phyloP scores from a whole-genome alignment of 2,888 invertebrate species.

The Entomobrya multifasciata region DNA sequence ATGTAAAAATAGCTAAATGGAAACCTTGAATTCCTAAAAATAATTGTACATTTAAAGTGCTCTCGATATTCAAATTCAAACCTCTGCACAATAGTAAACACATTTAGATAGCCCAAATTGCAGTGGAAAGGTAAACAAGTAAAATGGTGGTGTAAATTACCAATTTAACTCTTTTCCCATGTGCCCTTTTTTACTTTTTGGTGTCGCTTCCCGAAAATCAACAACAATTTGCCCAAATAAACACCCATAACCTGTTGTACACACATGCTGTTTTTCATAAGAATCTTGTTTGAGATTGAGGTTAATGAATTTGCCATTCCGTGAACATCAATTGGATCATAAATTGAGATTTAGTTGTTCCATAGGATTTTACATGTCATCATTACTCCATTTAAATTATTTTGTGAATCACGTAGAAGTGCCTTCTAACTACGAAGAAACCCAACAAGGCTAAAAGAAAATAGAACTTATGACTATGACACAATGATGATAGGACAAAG shows the following conservation, averaged over 20 bases:
- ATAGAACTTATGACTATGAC: not conserved
- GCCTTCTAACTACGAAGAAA: not conserved
- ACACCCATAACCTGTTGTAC: not conserved
- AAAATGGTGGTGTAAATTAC: not conserved
- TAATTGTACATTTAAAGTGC: not conserved
- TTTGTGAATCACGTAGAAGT: not conserved
- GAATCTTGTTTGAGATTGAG: slow-evolving; percentile 33
- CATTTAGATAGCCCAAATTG: not conserved
- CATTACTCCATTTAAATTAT: slow-evolving; percentile 31
- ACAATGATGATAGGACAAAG: not conserved
- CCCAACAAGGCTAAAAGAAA: not conserved
- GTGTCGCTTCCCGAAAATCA: not conserved
- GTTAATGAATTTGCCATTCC: slow-evolving; percentile 57
- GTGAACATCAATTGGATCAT: not conserved
- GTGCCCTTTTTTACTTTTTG: not conserved
- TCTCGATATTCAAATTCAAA: not conserved
- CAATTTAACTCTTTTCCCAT: no score
- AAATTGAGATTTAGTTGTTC: not conserved
- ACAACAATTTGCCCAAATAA: not conserved
- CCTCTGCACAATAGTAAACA: no score
- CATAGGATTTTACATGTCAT: not conserved
- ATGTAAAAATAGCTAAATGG: slow-evolving; percentile 12
- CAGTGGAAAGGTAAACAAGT: not conserved
- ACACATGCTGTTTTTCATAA: not conserved
- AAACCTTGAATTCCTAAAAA: slow-evolving; percentile 31